A percentile compares a stretch with the other conserved stretches of the same genome.
These are phyloP conservation scores for Tichodroma muraria DNA, from an alignment of 2,113 vertebrate genomes.

Conservation along the genomic window DNA sequence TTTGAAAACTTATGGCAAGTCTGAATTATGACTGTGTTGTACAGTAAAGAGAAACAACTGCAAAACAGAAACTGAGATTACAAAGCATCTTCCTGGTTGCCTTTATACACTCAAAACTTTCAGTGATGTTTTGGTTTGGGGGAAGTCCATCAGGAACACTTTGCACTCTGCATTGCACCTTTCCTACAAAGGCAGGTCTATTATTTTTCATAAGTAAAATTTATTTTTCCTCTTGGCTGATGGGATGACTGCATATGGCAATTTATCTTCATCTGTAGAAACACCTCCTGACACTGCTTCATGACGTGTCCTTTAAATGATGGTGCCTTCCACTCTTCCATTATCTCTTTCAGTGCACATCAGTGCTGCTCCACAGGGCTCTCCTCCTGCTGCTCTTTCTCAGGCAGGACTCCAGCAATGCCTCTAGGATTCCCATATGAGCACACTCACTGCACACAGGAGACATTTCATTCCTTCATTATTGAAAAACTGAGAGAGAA, in stretches of 20 bases:
- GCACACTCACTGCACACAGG: not conserved
- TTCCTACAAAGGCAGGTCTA: not conserved
- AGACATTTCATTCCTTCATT: not conserved
- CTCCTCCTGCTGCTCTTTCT: not conserved
- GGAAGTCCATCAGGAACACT: not conserved
- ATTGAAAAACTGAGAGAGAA: not conserved
- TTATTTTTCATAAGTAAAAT: not conserved
- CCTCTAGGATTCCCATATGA: not conserved
- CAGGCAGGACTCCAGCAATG: not conserved
- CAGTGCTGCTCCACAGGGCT: not conserved
- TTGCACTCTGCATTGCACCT: not conserved
- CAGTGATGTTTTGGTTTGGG: accelerated
- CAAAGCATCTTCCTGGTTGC: not conserved
- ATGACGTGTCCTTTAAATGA: not conserved
- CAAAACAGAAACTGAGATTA: not conserved
- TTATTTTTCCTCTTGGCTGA: not conserved
- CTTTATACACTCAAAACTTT: not conserved
- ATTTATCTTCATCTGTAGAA: not conserved
- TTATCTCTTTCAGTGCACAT: not conserved
- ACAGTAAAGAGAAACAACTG: not conserved
- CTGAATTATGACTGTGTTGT: not conserved
- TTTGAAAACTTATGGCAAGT: not conserved
- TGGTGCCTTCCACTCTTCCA: not conserved
- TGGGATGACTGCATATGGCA: not conserved
- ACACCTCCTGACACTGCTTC: not conserved